Conservation (phyloP, 1,140 invertebrate species). For the Antheraea mylitta region DNA sequence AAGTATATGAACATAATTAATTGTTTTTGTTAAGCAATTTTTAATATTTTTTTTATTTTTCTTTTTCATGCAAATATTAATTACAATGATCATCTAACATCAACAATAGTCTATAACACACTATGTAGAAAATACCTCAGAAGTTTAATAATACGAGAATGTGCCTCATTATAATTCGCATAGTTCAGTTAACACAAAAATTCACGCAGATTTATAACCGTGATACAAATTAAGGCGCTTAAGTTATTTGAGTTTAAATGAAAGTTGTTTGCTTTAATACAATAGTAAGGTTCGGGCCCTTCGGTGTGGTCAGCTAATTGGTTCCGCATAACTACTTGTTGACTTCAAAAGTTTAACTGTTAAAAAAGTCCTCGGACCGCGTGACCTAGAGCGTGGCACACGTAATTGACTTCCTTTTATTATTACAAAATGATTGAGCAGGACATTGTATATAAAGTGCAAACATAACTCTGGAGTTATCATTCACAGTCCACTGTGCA, state of each 20-base stretch:
- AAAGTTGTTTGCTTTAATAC: not conserved
- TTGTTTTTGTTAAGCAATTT: too few relatives aligned
- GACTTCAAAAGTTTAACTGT: conserved; percentile 57
- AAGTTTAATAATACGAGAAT: not conserved
- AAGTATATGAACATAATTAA: not conserved
- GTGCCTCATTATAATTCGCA: not conserved
- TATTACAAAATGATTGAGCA: conserved; percentile 56
- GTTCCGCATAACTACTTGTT: conserved; percentile 53
- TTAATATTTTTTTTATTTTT: too few relatives aligned
- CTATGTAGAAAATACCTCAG: not conserved
- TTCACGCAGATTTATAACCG: not conserved
- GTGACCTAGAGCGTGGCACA: conserved; percentile 58
- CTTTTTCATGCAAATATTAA: not conserved
- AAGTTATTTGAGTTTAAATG: not conserved
- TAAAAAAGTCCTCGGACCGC: conserved; percentile 53
- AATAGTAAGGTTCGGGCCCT: not conserved
- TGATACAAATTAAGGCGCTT: not conserved
- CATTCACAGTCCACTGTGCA: conserved; percentile 73
- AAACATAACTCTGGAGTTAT: conserved; percentile 47
- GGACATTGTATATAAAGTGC: conserved; percentile 61
- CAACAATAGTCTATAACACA: not conserved
- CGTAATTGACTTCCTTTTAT: conserved; percentile 73
- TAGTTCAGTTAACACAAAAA: not conserved
- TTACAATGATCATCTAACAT: not conserved
- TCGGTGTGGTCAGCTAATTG: conserved; percentile 24